Evolutionary conservation across 2,797 vertebrate genomes (phyloP), one percentile per base, ranked within the genome.

Genomic region (Trachurus trachurus): DNA sequence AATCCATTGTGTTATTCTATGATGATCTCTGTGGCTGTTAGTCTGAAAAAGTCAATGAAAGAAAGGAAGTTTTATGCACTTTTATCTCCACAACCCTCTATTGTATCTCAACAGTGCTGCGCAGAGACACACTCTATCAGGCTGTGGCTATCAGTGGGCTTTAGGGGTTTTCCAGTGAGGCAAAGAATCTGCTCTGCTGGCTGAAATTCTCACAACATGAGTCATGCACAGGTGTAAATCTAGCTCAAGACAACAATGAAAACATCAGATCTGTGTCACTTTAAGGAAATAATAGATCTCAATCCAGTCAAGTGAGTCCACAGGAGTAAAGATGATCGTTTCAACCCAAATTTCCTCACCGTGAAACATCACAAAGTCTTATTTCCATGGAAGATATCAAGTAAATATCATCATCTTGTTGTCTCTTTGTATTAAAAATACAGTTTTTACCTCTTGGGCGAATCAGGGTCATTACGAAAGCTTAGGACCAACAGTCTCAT

Each of bases 141-240:
- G 50, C 72, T 69, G 62, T 47, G 42, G 70, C 45, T 68, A 15
- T 71, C 22, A 15, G 16, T 50, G 60, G 63, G 26, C 74, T 70
- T 47, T 2, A 66, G 67, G 60, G 61, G 45, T 50, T 84, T 85
- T 84, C 68, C 69, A 80, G 39, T 17, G 53, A 50, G 69, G 50
- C 31, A 71, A 67, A 61, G 52, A 68, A 37, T n/a, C n/a, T 13
- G 26, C 67, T 21, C 26, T 22, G 19, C 12, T 31, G 52, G 56
- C n/a, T 79, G 34, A 79, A 71, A 78, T 57, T 40, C 21, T 19
- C 29, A 59, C 50, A 57, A 57, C 16, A 19, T 59, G 66, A 81
- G 50, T 22, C 37, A 6, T 45, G 9, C 65, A 57, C 31, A 70
- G 52, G 66, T 80, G 74, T 82, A 76, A 83, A 76, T 85, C 31